A percentile compares a stretch with the other conserved stretches of the same genome.
These are phyloP conservation scores for Pogonocichla stellata DNA, from an alignment of 2,113 vertebrate genomes.

Conservation along the genomic window DNA sequence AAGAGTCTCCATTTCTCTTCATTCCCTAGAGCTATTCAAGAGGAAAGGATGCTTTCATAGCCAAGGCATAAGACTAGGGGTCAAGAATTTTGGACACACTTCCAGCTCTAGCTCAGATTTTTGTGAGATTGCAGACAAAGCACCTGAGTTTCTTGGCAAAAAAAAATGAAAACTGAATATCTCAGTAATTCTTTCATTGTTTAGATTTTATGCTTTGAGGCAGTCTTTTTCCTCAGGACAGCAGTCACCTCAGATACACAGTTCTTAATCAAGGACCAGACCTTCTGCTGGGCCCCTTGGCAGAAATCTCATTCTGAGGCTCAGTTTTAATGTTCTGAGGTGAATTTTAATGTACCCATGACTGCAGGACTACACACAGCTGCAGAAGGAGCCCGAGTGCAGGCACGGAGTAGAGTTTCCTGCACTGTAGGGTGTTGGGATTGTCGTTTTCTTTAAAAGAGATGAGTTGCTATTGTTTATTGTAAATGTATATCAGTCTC, in stretches of 20 bases:
- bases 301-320: not conserved
- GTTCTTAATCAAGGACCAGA: not conserved
- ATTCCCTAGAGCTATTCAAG: not conserved
- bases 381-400: not conserved
- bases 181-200: not conserved
- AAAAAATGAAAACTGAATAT: not conserved
- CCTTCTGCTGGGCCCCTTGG: not conserved
- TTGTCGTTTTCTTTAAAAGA: too few relatives aligned
- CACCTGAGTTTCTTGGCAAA: not conserved
- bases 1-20: not conserved
- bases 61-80: not conserved
- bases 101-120: not conserved
- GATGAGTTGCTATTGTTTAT: too few relatives aligned
- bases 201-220: not conserved
- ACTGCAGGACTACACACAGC: not conserved
- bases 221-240: not conserved
- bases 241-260: not conserved
- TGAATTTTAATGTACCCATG: not conserved
- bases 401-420: not conserved
- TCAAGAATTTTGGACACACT: not conserved
- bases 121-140: not conserved
- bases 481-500: too few relatives aligned
- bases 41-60: slow-evolving; percentile 1
- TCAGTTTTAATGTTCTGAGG: not conserved
- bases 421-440: too few relatives aligned